Conservation (phyloP, 2,888 invertebrate species). For the Uropetala carovei region DNA sequence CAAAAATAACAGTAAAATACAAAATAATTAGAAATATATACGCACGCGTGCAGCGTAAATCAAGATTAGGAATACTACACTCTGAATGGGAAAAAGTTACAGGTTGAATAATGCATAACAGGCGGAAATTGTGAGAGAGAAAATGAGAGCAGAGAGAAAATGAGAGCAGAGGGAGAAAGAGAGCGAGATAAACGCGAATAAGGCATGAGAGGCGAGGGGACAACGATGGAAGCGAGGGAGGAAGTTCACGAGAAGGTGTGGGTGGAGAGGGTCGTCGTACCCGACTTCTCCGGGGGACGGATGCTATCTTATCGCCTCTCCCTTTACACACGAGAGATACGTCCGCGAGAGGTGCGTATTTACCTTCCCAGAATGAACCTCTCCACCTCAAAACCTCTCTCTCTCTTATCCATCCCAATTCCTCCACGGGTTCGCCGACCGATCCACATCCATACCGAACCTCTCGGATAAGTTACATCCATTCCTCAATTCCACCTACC, state of each 20-base stretch:
- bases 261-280: not conserved
- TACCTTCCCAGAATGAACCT: conserved; percentile 55
- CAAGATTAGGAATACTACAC: no score
- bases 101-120: no score
- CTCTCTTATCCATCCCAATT: not conserved
- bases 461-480: not conserved
- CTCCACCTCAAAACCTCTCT: conserved; percentile 31
- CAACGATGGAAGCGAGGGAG: not conserved
- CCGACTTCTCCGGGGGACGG: conserved; percentile 31
- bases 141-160: not conserved
- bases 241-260: not conserved
- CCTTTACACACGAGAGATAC: conserved; percentile 29
- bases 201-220: not conserved
- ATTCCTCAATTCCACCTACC: not conserved
- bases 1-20: no score
- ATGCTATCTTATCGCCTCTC: conserved; percentile 50
- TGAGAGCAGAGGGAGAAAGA: not conserved
- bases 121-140: not conserved
- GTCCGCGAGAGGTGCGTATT: conserved; percentile 59
- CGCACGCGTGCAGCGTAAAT: no score
- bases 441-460: not conserved
- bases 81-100: no score
- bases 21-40: no score
- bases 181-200: not conserved
- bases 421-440: not conserved